phyloP scores from a whole-genome alignment of 2,888 invertebrate species.

The Serrognathus titanus region DNA sequence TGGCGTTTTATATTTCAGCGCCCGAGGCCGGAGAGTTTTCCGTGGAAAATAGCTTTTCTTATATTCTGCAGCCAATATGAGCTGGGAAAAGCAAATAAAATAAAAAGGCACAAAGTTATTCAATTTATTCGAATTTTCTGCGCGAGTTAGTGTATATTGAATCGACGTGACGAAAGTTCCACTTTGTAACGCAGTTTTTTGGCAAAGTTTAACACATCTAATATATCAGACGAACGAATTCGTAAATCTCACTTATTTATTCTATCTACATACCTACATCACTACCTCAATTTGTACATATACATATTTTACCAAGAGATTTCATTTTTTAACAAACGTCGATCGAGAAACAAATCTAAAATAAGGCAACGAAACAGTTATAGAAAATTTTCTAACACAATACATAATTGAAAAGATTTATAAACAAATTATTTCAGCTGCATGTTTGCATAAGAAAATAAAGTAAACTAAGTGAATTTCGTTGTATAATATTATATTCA shows the following conservation, averaged over 20 bases:
- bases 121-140: conserved; percentile 47
- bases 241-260: not conserved
- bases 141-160: conserved; percentile 42
- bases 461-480: too few relatives aligned
- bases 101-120: conserved; percentile 47
- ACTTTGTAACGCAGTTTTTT: too few relatives aligned
- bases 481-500: too few relatives aligned
- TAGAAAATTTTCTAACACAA: too few relatives aligned
- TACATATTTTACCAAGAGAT: too few relatives aligned
- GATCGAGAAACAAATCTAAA: conserved; percentile 2
- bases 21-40: conserved; percentile 29
- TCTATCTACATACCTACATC: not conserved
- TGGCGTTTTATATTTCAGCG: conserved; percentile 44
- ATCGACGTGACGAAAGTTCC: conserved; percentile 31
- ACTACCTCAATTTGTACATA: not conserved
- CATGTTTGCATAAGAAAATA: too few relatives aligned
- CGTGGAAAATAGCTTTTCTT: conserved; percentile 46
- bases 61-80: conserved; percentile 39
- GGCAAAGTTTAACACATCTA: conserved; percentile 3
- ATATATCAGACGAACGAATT: too few relatives aligned
- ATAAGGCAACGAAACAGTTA: too few relatives aligned
- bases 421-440: too few relatives aligned
- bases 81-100: conserved; percentile 41
- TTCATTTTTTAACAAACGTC: not conserved
- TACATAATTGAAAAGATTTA: too few relatives aligned